Conservation (phyloP, 2,113 vertebrate genomes). For the Campylomormyrus tamandua region DNA sequence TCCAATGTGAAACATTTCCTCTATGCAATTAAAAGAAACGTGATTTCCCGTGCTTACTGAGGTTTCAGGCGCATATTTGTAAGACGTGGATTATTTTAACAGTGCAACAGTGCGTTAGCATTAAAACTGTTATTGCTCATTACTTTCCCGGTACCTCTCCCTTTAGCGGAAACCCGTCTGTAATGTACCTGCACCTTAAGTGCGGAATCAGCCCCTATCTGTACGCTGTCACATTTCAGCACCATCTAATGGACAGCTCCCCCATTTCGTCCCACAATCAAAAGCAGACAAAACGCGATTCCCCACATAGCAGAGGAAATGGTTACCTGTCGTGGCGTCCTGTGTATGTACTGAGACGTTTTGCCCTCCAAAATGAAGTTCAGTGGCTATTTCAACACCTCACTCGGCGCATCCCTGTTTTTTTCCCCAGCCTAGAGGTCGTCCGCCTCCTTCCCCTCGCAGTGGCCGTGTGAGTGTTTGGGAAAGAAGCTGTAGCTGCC, state of each 20-base stretch:
- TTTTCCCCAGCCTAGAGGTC: constrained; percentile 45
- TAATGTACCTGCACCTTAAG: neutral
- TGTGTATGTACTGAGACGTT: constrained; percentile 31
- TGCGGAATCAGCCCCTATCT: constrained; percentile 30
- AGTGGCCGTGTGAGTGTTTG: constrained; percentile 34
- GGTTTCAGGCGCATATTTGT: neutral
- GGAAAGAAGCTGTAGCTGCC: constrained; percentile 44
- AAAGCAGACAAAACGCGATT: constrained; percentile 7
- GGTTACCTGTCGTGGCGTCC: constrained; percentile 56
- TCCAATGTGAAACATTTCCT: constrained; percentile 20
- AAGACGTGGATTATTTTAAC: neutral
- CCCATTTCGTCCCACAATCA: constrained; percentile 25
- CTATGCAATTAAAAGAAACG: neutral
- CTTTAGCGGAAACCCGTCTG: neutral
- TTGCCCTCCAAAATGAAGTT: constrained; percentile 42
- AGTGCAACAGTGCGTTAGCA: neutral
- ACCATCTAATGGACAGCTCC: constrained; percentile 53
- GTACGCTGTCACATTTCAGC: constrained; percentile 46
- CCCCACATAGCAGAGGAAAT: neutral
- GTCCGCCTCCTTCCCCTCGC: constrained; percentile 55
- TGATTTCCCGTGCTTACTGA: neutral
- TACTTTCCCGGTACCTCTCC: neutral
- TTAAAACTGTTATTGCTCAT: neutral
- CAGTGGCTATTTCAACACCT: constrained; percentile 44
- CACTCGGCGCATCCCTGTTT: constrained; percentile 52